phyloP scores from a whole-genome alignment of 1,140 invertebrate genomes.

The Trissolcus basalis region DNA sequence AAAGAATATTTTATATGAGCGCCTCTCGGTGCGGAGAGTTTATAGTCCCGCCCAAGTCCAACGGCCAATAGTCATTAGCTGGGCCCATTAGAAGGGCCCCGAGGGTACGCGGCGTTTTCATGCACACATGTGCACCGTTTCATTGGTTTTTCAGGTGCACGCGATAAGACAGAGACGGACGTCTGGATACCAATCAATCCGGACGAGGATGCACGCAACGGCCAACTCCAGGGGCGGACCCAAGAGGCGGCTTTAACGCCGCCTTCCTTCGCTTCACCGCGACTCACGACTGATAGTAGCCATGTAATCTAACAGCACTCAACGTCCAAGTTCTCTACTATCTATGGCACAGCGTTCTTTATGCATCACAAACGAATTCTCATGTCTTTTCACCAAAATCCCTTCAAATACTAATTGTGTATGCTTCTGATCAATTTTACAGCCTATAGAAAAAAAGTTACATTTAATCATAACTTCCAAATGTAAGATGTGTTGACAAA shows the following conservation, averaged over 20 bases:
- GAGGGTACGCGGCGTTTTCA: conserved; percentile 58
- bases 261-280: conserved; percentile 49
- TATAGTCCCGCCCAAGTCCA: conserved; percentile 75
- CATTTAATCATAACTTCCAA: too few relatives aligned
- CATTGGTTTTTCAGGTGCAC: conserved; percentile 52
- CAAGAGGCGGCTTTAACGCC: conserved; percentile 61
- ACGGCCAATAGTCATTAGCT: conserved; percentile 77
- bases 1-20: conserved; percentile 59
- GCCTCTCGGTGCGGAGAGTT: conserved; percentile 52
- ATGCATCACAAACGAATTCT: not conserved
- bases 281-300: conserved; percentile 61
- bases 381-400: too few relatives aligned
- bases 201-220: conserved; percentile 38
- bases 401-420: too few relatives aligned
- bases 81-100: conserved; percentile 74
- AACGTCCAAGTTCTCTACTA: conserved; percentile 40
- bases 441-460: too few relatives aligned
- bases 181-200: conserved; percentile 11
- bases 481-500: not conserved
- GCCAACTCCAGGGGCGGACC: conserved; percentile 62
- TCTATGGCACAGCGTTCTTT: conserved; percentile 7
- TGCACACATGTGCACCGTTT: conserved; percentile 62
- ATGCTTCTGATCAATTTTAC: too few relatives aligned
- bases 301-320: conserved; percentile 60
- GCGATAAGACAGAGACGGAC: conserved; percentile 30